These are phyloP conservation scores for Episyrphus balteatus DNA, from an alignment of 1,140 invertebrate genomes.

Conservation along the genomic window DNA sequence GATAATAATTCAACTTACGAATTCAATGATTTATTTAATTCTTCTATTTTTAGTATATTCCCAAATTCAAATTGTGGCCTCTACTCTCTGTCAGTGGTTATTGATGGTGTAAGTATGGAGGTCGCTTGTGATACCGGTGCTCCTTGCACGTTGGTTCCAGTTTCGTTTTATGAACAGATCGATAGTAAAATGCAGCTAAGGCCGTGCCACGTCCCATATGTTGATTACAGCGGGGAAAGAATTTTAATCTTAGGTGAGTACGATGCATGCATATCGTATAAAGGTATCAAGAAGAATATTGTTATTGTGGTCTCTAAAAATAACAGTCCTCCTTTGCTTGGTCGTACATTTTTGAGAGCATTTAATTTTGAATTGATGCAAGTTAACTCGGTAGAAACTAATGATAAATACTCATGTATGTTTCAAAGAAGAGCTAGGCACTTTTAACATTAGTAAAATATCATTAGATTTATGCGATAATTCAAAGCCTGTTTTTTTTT, in stretches of 20 bases:
- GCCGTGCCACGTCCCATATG: background rate
- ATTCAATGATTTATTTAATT: no score
- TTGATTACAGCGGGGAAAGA: background rate
- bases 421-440: background rate
- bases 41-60: background rate
- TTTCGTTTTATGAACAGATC: background rate
- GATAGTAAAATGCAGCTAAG: background rate
- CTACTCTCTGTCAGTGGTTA: constrained; percentile 1
- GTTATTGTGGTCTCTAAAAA: constrained; percentile 5
- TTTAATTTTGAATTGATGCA: constrained; percentile 6
- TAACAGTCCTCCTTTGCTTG: constrained; percentile 4
- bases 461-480: background rate
- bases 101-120: constrained; percentile 1
- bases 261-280: constrained; percentile 3
- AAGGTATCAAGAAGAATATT: constrained; percentile 1
- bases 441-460: background rate
- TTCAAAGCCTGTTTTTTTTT: constrained; percentile 4
- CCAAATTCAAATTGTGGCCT: background rate
- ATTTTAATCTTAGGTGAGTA: constrained; percentile 6
- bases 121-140: constrained; percentile 3
- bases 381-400: background rate
- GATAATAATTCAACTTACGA: no score
- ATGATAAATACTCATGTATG: background rate
- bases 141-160: constrained; percentile 1
- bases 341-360: constrained; percentile 5